Evolutionary conservation across 1,140 invertebrate species (phyloP).

Genomic region (Aethina tumida): DNA sequence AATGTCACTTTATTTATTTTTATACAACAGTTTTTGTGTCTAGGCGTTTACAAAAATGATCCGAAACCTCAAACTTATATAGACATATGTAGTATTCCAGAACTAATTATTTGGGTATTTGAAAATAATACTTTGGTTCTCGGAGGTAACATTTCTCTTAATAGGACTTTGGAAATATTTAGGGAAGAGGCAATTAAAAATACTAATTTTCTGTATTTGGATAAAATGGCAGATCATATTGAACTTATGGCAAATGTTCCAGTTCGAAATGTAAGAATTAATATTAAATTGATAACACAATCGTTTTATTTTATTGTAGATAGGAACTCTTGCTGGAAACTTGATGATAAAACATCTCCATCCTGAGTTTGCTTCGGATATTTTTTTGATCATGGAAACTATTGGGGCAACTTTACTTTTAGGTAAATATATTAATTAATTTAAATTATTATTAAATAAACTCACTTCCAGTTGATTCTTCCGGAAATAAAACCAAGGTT

Average conservation of each 20-base stretch:
- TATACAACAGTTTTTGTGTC: too few relatives aligned
- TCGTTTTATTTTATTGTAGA: slow-evolving; percentile 39
- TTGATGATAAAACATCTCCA: slow-evolving; percentile 66
- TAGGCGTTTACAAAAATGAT: slow-evolving; percentile 51
- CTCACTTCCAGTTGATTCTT: slow-evolving; percentile 20
- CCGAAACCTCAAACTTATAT: slow-evolving; percentile 50
- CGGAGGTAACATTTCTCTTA: slow-evolving; percentile 55
- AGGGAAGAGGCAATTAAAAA: slow-evolving; percentile 30
- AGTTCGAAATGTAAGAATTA: slow-evolving; percentile 58
- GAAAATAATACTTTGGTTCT: slow-evolving; percentile 42
- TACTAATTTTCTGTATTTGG: slow-evolving; percentile 44
- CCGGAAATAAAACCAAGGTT: slow-evolving; percentile 24
- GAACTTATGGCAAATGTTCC: slow-evolving; percentile 56
- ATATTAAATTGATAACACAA: not conserved
- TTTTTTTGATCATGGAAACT: slow-evolving; percentile 66
- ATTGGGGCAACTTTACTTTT: slow-evolving; percentile 55
- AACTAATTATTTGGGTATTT: slow-evolving; percentile 46
- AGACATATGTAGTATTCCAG: slow-evolving; percentile 57
- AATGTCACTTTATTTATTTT: too few relatives aligned
- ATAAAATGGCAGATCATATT: slow-evolving; percentile 49
- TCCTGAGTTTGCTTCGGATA: slow-evolving; percentile 68
- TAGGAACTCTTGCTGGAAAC: slow-evolving; percentile 68
- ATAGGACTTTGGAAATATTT: slow-evolving; percentile 52
- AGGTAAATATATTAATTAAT: slow-evolving; percentile 38
- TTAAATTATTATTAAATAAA: too few relatives aligned